These are phyloP conservation scores for Meliscaeva auricollis DNA, from an alignment of 2,888 invertebrate genomes.

Conservation along the genomic window DNA sequence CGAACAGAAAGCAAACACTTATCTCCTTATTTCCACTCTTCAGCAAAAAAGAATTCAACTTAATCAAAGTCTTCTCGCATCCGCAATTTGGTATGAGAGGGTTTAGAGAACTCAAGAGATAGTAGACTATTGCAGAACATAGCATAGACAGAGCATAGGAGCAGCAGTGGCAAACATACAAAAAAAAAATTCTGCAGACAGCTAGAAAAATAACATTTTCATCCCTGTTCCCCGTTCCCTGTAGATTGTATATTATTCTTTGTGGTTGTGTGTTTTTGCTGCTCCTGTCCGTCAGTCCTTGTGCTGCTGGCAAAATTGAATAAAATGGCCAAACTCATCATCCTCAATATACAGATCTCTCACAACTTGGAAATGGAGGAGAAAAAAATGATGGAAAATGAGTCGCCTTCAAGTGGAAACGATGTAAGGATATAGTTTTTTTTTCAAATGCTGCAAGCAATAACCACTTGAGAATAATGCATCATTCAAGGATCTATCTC, in stretches of 20 bases:
- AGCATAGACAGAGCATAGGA: too few relatives aligned
- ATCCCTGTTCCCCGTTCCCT: constrained; percentile 72
- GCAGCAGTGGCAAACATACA: not conserved
- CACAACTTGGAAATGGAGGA: not conserved
- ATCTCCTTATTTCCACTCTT: constrained; percentile 62
- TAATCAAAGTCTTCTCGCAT: constrained; percentile 69
- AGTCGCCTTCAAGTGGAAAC: constrained; percentile 26
- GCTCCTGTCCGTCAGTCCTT: constrained; percentile 20
- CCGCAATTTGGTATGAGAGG: constrained; percentile 24
- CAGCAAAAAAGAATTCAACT: constrained; percentile 60
- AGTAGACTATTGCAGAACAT: not conserved
- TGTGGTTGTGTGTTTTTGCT: constrained; percentile 3
- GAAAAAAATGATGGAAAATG: constrained; percentile 8
- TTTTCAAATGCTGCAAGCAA: constrained; percentile 37
- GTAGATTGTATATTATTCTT: constrained; percentile 11
- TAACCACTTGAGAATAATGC: constrained; percentile 72
- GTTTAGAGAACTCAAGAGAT: constrained; percentile 9
- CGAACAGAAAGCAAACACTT: constrained; percentile 75
- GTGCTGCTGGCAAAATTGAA: constrained; percentile 67
- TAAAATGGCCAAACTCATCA: constrained; percentile 69
- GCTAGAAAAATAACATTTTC: constrained; percentile 67
- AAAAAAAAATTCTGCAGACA: constrained; percentile 56
- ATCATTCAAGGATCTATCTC: constrained; percentile 69
- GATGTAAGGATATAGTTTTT: constrained; percentile 52
- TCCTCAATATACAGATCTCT: constrained; percentile 10